Evolutionary conservation across 2,113 vertebrate species (phyloP), one percentile per base, ranked within the genome.

Genomic region (Pachypanchax playfairii): DNA sequence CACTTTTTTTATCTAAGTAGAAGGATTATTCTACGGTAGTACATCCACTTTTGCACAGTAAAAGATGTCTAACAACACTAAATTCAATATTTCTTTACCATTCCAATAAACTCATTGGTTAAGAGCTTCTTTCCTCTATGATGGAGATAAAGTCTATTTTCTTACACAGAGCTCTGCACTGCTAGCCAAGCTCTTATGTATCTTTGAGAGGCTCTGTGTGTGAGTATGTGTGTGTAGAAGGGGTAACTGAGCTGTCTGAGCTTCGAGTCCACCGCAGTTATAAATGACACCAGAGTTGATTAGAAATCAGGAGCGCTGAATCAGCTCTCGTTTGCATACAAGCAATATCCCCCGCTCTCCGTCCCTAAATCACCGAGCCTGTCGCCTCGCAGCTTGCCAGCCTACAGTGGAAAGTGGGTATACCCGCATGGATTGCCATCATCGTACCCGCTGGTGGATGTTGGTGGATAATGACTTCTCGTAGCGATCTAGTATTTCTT

Each of bases 241-340:
- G 24, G 60, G 46, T 75, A 82, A 71, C 81, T 44, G 78, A 82
- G 85, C 87, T 87, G 86, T 87, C 87, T 83, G 71, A 66, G 75
- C 80, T 75, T 65, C 60, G 65, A 77, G 77, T 76, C 70, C 29
- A 47, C 64, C 22, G 58, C 7, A 67, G 86, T 90, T 85, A 89
- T 87, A 91, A 89, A 92, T 87, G 82, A 84, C 84, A 81, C 67
- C 46, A 63, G 59, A 74, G 86, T 87, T 91, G 91, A 91, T 91
- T 91, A 90, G 83, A 88, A 86, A 87, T 84, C 79, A 84, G 73
- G 79, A 86, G 77, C 83, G 89, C 91, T 92, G 89, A 92, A 88
- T 92, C 90, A 92, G 91, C 87, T 85, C 80, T 91, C 79, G 82
- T 92, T 90, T 94, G 92, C 92, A 94, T 93, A 88, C 88, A 83